Conservation (phyloP, 2,888 invertebrate genomes). For the Tethea ocularis region DNA sequence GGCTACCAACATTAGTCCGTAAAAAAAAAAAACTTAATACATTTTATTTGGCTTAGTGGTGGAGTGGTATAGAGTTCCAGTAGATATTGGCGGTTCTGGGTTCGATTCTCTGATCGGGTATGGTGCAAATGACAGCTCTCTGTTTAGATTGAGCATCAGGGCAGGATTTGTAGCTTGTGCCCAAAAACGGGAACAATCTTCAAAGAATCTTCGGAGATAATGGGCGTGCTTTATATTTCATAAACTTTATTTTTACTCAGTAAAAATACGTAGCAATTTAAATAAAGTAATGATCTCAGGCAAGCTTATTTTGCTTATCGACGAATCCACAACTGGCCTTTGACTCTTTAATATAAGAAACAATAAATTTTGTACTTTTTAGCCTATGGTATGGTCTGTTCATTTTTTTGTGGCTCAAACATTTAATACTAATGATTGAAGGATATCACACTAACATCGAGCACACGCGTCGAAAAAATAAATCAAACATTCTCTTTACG, state of each 20-base stretch:
- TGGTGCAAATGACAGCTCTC: too few species aligned
- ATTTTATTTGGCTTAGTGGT: neutral
- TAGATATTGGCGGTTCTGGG: too few species aligned
- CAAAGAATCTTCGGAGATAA: too few species aligned
- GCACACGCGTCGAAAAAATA: constrained; percentile 84
- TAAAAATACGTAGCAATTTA: neutral
- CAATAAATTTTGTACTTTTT: neutral
- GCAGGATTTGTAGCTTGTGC: too few species aligned
- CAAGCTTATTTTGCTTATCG: neutral
- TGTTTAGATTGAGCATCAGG: too few species aligned
- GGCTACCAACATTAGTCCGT: too few species aligned
- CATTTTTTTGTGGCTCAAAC: neutral
- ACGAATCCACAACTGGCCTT: neutral
- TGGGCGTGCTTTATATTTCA: too few species aligned
- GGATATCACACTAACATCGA: constrained; percentile 62
- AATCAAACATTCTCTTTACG: constrained; percentile 77
- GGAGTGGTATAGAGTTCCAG: too few species aligned
- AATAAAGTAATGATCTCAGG: neutral
- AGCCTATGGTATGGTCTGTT: neutral
- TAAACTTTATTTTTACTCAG: neutral
- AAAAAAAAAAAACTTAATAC: too few species aligned
- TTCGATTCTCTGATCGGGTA: too few species aligned
- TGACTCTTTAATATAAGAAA: constrained; percentile 1
- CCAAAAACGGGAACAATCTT: too few species aligned
- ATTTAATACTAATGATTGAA: constrained; percentile 66